phyloP scores from a whole-genome alignment of 2,888 invertebrate species.

The Agrotis clavis region DNA sequence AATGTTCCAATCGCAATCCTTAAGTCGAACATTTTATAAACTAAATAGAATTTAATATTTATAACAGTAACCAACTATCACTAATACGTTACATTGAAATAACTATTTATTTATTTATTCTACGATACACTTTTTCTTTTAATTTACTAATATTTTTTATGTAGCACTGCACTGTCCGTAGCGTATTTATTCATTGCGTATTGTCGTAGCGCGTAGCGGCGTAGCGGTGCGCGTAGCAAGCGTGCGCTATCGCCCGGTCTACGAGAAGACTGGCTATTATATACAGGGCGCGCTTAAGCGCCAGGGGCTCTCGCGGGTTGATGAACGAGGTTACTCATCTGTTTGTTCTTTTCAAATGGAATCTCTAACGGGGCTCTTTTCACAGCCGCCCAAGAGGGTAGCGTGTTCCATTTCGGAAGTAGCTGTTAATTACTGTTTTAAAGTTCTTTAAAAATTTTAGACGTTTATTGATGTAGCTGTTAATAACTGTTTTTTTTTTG shows the following conservation, averaged over 20 bases:
- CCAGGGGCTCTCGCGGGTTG: slow-evolving; percentile 65
- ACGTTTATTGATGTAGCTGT: no score
- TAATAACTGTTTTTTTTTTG: slow-evolving; percentile 51
- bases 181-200: slow-evolving; percentile 63
- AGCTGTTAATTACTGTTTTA: slow-evolving; percentile 54
- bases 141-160: slow-evolving; percentile 46
- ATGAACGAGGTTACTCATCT: slow-evolving; percentile 76
- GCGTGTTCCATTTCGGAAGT: slow-evolving; percentile 65
- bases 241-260: slow-evolving; percentile 70
- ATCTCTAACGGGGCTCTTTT: slow-evolving; percentile 72
- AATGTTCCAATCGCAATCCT: slow-evolving; percentile 68
- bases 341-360: slow-evolving; percentile 78
- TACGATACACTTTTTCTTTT: slow-evolving; percentile 56
- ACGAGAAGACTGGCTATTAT: slow-evolving; percentile 71
- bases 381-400: slow-evolving; percentile 69
- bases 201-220: slow-evolving; percentile 61
- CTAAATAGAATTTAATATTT: slow-evolving; percentile 56
- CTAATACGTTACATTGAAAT: slow-evolving; percentile 57
- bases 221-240: slow-evolving; percentile 67
- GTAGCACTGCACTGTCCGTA: slow-evolving; percentile 62
- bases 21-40: slow-evolving; percentile 70
- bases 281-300: slow-evolving; percentile 65
- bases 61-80: slow-evolving; percentile 63
- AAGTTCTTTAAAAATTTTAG: slow-evolving; percentile 35
- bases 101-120: not conserved